Conservation (phyloP, 2,888 invertebrate genomes). For the Lasius platythorax region DNA sequence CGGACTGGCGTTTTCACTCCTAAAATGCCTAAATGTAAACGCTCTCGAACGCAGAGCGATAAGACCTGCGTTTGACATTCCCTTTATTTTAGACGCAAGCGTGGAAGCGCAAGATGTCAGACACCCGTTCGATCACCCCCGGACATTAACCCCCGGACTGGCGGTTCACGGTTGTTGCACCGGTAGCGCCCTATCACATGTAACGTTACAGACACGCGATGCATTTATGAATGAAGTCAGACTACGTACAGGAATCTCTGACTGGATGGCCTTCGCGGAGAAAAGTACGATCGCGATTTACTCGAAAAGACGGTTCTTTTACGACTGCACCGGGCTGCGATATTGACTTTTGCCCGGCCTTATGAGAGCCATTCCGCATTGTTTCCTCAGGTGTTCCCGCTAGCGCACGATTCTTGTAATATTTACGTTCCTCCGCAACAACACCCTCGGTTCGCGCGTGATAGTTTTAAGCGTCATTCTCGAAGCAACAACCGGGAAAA, state of each 20-base stretch:
- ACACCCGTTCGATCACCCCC: conserved; percentile 41
- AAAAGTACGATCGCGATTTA: conserved; percentile 45
- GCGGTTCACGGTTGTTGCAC: conserved; percentile 54
- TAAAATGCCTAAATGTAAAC: conserved; percentile 23
- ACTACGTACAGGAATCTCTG: conserved; percentile 30
- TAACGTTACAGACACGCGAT: conserved; percentile 62
- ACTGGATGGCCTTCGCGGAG: conserved; percentile 22
- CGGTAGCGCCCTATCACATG: conserved; percentile 46
- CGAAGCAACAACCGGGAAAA: conserved; percentile 30
- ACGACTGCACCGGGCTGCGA: conserved; percentile 17
- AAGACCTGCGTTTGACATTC: conserved; percentile 46
- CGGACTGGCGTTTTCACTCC: not conserved
- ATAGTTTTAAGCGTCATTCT: conserved; percentile 37
- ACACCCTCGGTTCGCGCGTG: conserved; percentile 24
- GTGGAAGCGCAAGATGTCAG: conserved; percentile 55
- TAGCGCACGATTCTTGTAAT: conserved; percentile 32
- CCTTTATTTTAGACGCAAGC: conserved; percentile 49
- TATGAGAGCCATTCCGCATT: conserved; percentile 47
- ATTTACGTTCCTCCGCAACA: conserved; percentile 45
- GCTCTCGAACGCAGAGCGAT: not conserved
- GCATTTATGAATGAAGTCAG: conserved; percentile 66
- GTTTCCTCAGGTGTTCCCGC: conserved; percentile 34
- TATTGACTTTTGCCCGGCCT: conserved; percentile 42
- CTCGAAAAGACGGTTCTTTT: conserved; percentile 29
- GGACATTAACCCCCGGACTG: conserved; percentile 59